These are phyloP conservation scores for Neocrepidodera transversa DNA, from an alignment of 2,888 invertebrate species.

Conservation along the genomic window DNA sequence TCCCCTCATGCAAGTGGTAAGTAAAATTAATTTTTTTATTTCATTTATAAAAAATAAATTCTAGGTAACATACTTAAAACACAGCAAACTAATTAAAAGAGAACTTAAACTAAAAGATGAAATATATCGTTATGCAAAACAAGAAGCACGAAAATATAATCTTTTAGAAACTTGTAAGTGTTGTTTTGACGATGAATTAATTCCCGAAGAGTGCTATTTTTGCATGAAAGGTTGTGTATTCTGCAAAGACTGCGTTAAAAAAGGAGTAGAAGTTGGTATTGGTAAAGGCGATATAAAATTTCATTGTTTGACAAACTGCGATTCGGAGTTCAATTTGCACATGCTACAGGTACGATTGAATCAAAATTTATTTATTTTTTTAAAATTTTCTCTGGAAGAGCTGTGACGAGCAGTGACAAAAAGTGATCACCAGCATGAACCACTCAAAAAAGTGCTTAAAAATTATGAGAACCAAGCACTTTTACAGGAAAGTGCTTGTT, in stretches of 20 bases:
- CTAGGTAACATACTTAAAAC: conserved; percentile 52
- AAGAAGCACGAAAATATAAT: conserved; percentile 55
- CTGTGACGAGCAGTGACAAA: no score
- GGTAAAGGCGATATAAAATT: conserved; percentile 60
- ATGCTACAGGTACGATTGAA: conserved; percentile 52
- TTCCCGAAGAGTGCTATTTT: conserved; percentile 58
- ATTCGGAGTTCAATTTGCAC: conserved; percentile 56
- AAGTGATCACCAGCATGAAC: no score
- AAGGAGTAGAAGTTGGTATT: conserved; percentile 57
- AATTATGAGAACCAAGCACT: no score
- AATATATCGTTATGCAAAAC: conserved; percentile 49
- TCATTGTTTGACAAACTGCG: conserved; percentile 61
- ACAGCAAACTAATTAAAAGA: conserved; percentile 51
- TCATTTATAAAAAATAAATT: neutral
- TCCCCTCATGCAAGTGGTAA: conserved; percentile 53
- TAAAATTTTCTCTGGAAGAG: no score
- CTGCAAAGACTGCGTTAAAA: conserved; percentile 61
- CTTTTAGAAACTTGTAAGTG: conserved; percentile 61
- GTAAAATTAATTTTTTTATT: neutral
- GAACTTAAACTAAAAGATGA: conserved; percentile 50
- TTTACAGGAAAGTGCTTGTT: no score
- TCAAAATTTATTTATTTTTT: no score
- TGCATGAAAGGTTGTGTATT: conserved; percentile 55
- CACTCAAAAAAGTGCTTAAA: no score
- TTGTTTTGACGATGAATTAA: conserved; percentile 65